A percentile compares a stretch with the other conserved stretches of the same genome.
Evolutionary conservation across 2,113 vertebrate genomes (phyloP).

Genomic region (Grallaria varia): DNA sequence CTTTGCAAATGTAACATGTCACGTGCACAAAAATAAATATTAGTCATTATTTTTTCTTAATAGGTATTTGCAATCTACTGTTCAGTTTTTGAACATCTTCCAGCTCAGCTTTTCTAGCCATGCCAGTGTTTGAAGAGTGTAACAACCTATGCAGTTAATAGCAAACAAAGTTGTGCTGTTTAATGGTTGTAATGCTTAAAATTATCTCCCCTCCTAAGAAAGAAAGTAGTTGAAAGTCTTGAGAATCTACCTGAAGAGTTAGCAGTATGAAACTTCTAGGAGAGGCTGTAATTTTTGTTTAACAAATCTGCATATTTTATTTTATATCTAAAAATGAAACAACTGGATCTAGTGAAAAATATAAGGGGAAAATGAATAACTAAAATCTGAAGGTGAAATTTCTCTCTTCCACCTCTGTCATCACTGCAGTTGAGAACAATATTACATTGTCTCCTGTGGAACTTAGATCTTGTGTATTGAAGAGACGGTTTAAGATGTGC

Average conservation of each 20-base stretch:
- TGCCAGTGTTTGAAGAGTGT: neutral
- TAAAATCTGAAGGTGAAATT: neutral
- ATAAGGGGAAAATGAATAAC: neutral
- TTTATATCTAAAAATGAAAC: neutral
- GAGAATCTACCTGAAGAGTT: neutral
- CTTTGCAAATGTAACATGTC: neutral
- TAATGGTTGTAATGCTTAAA: neutral
- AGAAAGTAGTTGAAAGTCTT: neutral
- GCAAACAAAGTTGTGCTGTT: neutral
- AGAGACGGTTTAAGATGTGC: neutral
- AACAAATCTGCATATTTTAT: neutral
- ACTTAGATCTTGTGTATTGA: neutral
- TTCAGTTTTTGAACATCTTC: neutral
- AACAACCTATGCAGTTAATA: neutral
- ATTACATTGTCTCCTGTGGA: neutral
- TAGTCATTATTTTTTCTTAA: neutral
- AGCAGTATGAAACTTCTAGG: neutral
- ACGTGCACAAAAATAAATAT: neutral
- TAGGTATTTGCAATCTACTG: neutral
- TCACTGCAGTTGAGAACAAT: neutral
- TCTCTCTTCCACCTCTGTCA: neutral
- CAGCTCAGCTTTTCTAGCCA: neutral
- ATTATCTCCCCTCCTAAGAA: neutral
- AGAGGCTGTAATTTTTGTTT: neutral
- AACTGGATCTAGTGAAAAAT: neutral